phyloP scores from a whole-genome alignment of 2,113 vertebrate genomes.

The Tautogolabrus adspersus region DNA sequence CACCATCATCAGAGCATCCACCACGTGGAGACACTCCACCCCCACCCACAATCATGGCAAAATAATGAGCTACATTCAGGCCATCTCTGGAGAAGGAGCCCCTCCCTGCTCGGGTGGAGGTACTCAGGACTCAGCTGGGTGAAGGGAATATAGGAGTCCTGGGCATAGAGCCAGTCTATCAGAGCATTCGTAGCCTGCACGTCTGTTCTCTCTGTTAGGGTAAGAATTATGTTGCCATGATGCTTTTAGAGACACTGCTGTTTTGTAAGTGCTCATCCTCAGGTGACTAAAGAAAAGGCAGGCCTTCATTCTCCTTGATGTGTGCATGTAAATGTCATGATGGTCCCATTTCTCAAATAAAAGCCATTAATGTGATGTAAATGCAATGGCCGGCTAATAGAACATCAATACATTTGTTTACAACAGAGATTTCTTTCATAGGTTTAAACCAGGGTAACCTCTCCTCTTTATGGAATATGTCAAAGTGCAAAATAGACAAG shows the following conservation, averaged over 20 bases:
- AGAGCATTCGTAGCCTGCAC: constrained; percentile 13
- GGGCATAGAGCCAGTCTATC: constrained; percentile 14
- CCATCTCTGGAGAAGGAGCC: constrained; percentile 29
- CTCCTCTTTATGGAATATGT: not conserved
- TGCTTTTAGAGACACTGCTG: constrained; percentile 7
- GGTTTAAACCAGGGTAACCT: not conserved
- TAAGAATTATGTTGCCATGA: constrained; percentile 4
- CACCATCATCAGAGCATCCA: constrained; percentile 30
- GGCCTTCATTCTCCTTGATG: not conserved
- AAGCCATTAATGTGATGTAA: not conserved
- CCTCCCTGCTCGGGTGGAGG: constrained; percentile 38
- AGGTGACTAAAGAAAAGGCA: not conserved
- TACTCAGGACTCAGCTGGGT: constrained; percentile 24
- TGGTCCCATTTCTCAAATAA: not conserved
- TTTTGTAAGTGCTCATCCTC: constrained; percentile 12
- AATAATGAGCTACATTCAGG: constrained; percentile 34
- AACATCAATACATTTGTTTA: not conserved
- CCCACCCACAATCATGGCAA: constrained; percentile 17
- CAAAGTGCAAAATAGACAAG: not conserved
- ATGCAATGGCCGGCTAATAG: not conserved
- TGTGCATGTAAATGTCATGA: not conserved
- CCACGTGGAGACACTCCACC: constrained; percentile 14
- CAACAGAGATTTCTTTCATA: not conserved
- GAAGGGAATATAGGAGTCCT: constrained; percentile 13
- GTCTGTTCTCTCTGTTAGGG: not conserved